These are phyloP conservation scores for Chloropsis hardwickii DNA, from an alignment of 2,113 vertebrate species.

Conservation along the genomic window DNA sequence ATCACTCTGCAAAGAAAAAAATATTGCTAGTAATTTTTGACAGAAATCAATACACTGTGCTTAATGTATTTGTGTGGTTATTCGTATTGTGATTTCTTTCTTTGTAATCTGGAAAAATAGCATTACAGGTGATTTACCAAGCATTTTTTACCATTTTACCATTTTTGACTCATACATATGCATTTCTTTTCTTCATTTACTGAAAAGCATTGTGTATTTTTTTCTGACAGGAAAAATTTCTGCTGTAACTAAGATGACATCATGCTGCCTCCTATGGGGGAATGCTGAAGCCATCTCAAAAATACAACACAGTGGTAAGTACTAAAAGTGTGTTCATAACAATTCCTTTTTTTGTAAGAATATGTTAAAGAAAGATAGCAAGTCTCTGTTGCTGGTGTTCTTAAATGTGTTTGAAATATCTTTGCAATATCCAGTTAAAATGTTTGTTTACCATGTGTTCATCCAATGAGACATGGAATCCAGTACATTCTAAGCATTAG, in stretches of 20 bases:
- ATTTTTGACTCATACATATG: neutral
- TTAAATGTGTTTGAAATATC: neutral
- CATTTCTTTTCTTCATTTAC: neutral
- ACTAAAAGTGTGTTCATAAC: neutral
- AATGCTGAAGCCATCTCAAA: neutral
- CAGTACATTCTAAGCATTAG: neutral
- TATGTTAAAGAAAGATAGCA: neutral
- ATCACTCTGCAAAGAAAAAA: neutral
- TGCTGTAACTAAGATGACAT: conserved; percentile 13
- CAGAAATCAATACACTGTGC: neutral
- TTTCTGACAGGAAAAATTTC: neutral
- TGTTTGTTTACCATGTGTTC: neutral
- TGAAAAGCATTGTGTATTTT: neutral
- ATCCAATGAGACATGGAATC: neutral
- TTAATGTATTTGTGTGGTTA: neutral
- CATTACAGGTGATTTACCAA: neutral
- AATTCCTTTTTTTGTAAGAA: neutral
- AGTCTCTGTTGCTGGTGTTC: neutral
- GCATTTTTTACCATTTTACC: no score
- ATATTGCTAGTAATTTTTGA: neutral
- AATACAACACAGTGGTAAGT: conserved; percentile 5
- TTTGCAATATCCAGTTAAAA: neutral
- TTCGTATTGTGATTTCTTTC: neutral
- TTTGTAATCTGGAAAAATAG: neutral
- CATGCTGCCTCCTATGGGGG: neutral